Conservation (phyloP, 2,113 vertebrate genomes). For the zebrafish (Danio rerio) region DNA sequence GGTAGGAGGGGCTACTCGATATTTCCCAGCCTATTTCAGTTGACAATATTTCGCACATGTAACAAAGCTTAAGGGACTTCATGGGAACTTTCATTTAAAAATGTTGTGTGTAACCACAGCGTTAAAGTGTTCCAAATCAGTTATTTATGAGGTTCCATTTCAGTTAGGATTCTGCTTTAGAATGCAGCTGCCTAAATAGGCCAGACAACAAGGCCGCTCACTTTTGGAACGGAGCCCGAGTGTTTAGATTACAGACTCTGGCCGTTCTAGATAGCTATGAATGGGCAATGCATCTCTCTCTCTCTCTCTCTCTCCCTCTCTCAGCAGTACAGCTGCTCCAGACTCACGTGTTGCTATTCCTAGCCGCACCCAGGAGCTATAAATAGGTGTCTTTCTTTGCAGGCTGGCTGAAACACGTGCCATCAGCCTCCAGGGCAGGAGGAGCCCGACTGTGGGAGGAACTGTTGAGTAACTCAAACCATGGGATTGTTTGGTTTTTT, state of each 20-base stretch:
- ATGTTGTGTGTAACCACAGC: no score
- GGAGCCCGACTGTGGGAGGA: constrained; percentile 79
- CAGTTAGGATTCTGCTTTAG: neutral
- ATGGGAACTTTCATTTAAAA: no score
- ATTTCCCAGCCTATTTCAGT: no score
- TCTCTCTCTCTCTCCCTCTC: constrained; percentile 1
- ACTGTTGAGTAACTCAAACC: constrained; percentile 71
- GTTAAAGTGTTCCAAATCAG: neutral
- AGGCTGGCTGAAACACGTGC: constrained; percentile 74
- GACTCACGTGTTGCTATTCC: constrained; percentile 78
- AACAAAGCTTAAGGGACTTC: no score
- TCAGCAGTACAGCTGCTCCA: constrained; percentile 73
- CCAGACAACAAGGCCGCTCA: neutral
- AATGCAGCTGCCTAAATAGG: neutral
- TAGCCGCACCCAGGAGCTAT: constrained; percentile 68
- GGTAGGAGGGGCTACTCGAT: no score
- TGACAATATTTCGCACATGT: no score
- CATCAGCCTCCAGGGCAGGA: constrained; percentile 76
- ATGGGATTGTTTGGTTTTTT: constrained; percentile 64
- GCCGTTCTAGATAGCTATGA: neutral
- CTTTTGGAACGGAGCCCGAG: neutral
- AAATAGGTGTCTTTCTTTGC: constrained; percentile 79
- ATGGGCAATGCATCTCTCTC: neutral
- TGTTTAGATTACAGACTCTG: neutral
- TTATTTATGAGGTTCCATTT: neutral